phyloP scores from a whole-genome alignment of 2,888 invertebrate species.

The Macrosoma leucophasiata region DNA sequence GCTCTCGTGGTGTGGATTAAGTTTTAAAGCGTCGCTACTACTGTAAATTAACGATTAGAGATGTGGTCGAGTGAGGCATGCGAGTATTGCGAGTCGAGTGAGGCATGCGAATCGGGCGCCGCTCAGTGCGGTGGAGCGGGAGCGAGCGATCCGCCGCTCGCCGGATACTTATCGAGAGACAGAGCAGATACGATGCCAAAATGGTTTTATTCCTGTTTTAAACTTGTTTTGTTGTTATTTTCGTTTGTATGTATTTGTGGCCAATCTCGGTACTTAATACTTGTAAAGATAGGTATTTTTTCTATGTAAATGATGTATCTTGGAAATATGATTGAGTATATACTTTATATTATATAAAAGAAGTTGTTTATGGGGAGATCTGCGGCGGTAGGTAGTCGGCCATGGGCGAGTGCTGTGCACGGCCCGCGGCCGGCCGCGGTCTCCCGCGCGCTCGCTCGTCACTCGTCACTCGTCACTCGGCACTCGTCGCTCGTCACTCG shows the following conservation, averaged over 20 bases:
- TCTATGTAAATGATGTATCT: slow-evolving; percentile 73
- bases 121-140: slow-evolving; percentile 17
- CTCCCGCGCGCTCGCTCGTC: too few species aligned
- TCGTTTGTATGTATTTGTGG: slow-evolving; percentile 73
- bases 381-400: too few species aligned
- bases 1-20: slow-evolving; percentile 66
- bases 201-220: slow-evolving; percentile 75
- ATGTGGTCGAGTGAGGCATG: slow-evolving; percentile 52
- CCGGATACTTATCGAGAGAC: slow-evolving; percentile 57
- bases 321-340: slow-evolving; percentile 68
- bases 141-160: slow-evolving; percentile 24
- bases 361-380: slow-evolving; percentile 8
- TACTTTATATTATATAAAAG: too few species aligned
- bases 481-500: too few species aligned
- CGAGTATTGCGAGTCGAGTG: too few species aligned
- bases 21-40: slow-evolving; percentile 69
- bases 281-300: slow-evolving; percentile 74
- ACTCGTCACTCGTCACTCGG: too few species aligned
- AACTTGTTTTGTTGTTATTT: slow-evolving; percentile 72
- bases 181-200: slow-evolving; percentile 74
- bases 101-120: slow-evolving; percentile 68
- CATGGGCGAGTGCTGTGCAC: too few species aligned
- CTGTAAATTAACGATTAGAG: slow-evolving; percentile 68
- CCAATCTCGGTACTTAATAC: slow-evolving; percentile 73
- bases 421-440: too few species aligned